Conservation (phyloP, 2,888 invertebrate species). For the Polyommatus iphigenia region DNA sequence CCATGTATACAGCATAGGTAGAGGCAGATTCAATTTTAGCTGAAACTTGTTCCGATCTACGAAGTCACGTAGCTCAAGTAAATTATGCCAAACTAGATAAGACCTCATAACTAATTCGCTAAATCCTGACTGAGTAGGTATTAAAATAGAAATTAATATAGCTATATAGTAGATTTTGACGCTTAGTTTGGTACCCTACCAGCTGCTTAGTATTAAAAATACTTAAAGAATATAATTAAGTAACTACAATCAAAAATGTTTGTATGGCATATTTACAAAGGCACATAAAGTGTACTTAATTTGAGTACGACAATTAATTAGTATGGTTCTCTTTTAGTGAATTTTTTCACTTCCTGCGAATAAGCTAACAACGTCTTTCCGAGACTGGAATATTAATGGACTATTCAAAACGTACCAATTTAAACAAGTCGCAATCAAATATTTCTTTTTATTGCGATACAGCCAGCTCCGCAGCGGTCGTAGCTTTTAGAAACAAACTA, state of each 20-base stretch:
- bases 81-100: constrained; percentile 19
- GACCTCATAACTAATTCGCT: constrained; percentile 7
- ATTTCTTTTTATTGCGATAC: constrained; percentile 39
- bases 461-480: constrained; percentile 21
- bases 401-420: constrained; percentile 38
- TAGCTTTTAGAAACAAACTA: background rate
- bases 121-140: constrained; percentile 1
- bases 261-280: background rate
- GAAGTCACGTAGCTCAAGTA: constrained; percentile 14
- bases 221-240: too few species aligned
- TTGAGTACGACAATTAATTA: constrained; percentile 36
- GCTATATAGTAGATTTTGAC: background rate
- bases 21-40: background rate
- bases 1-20: background rate
- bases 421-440: constrained; percentile 39
- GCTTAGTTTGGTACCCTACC: background rate
- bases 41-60: constrained; percentile 10
- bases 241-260: too few species aligned
- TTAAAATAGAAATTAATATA: background rate
- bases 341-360: constrained; percentile 34
- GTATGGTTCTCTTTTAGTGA: constrained; percentile 35
- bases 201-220: background rate
- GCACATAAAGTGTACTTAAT: constrained; percentile 17
- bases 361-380: constrained; percentile 38
- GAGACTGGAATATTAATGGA: constrained; percentile 41